Base-by-base conservation (phyloP, 2,888 invertebrate genomes). In the Phorcus lineatus region DNA sequence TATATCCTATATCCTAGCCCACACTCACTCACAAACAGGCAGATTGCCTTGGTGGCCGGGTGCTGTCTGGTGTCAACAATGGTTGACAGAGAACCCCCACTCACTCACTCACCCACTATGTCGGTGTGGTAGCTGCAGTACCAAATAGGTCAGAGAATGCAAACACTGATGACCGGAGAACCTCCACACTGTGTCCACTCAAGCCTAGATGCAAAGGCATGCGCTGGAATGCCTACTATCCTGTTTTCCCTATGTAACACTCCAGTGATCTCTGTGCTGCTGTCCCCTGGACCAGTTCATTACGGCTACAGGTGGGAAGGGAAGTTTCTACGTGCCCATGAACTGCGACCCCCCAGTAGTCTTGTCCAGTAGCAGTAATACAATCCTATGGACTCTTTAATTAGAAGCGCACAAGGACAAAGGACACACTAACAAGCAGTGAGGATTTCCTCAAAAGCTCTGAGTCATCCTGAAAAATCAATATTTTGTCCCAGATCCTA, bases 241-340 rank as follows among this genome's bases (percentile, higher is more conserved):
- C 62, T 62, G 62, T 62, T 62, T 62, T 62, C 62, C 28, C 24
- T 62, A 62, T 62, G 62, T 62, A 62, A 62, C 62, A 62, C 62
- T 62, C 62, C 62, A 62, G 16, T 62, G 62, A 62, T 62, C 62
- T 62, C 28, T 24, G 28, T 28, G 62, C 62, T 28, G 62, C 62
- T 28, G 62, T 62, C 62, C 62, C 28, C 16, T 28, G 62, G 62
- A 62, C 28, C 62, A 24, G 62, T 62, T 62, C 62, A 62, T 62
- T 62, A 62, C 17, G 16, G 13, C 62, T 62, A 62, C 62, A 62
- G 62, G 62, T 62, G 62, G 62, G 62, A 4, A 28, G 16, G 28
- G 62, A 62, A 28, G 28, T 62, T 16, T 28, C 47, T 47, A 47
- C 47, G 47, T 47, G 47, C 47, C 47, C 47, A 47, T 47, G 47